Evolutionary conservation across 2,113 vertebrate genomes (phyloP), one percentile per base, ranked within the genome.

Genomic region (Pitta sordida): DNA sequence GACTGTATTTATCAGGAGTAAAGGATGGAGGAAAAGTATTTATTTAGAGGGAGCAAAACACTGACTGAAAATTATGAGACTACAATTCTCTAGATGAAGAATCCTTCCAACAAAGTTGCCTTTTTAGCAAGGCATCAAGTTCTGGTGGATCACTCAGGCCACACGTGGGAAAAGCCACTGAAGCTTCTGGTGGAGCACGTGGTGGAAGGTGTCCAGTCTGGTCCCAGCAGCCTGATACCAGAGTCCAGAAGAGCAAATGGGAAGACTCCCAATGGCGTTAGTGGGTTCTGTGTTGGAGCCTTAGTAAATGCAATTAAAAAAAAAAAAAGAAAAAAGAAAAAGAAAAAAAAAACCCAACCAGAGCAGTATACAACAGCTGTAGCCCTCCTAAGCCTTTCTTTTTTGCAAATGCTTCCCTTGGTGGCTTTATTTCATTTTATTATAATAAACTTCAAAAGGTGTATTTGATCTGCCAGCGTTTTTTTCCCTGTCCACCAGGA

Each of bases 391-490:
- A 88, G 82, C 60, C 84, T 81, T 67, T 81, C 76, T 86, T 84
- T 86, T 68, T 39, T 30, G 51, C 73, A 92, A 94, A 79, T 75
- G 56, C 78, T 95, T 92, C 88, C 89, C 92, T 92, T 62, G 84
- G 93, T 6, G 15, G 62, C 60, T 85, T 73, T 89, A 84, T 93
- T 92, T 91, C 91, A 76, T 86, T 92, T 94, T 83, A 84, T 83
- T 93, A 80, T 76, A 91, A 91, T 86, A 94, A 88, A 92, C 92
- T 78, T 91, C 85, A 91, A 95, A 96, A 95, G 90, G 90, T 92
- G 74, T 70, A 96, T 81, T 94, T 94, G 90, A 95, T 96, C 88
- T 80, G 69, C 92, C 92, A 86, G 92, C 74, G 59, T 70, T 91
- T 95, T 94, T 91, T 86, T 95, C 62, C 67, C 34, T 64, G 74